Evolutionary conservation across 2,797 vertebrate species (phyloP).

Genomic region (Nannoperca australis): DNA sequence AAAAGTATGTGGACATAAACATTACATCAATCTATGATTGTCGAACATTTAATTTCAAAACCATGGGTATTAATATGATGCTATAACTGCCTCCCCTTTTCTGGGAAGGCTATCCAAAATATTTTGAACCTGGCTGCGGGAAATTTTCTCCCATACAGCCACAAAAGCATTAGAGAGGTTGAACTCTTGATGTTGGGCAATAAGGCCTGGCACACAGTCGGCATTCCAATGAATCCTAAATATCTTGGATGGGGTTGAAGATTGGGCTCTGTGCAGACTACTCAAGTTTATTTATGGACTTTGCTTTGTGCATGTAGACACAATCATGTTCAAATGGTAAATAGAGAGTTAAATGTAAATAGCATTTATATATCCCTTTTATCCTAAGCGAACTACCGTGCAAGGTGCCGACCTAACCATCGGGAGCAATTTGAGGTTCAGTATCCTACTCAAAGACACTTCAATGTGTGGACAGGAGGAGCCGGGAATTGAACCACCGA

Average conservation of each 20-base stretch:
- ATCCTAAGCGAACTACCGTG: background rate
- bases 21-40: too few species aligned
- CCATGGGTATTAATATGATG: background rate
- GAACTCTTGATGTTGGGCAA: background rate
- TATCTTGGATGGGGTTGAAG: background rate
- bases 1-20: background rate
- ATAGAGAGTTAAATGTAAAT: too few species aligned
- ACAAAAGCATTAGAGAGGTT: background rate
- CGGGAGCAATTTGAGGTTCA: background rate
- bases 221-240: background rate
- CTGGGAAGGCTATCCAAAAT: background rate
- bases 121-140: background rate
- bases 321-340: background rate
- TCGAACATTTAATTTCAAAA: background rate
- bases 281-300: background rate
- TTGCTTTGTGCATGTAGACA: background rate
- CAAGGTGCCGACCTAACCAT: too few species aligned
- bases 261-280: background rate
- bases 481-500: background rate
- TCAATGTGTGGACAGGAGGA: background rate
- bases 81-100: background rate
- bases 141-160: conserved; percentile 1
- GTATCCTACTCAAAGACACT: background rate
- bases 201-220: background rate
- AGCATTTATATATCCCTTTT: background rate